Evolutionary conservation across 2,888 invertebrate genomes (phyloP).

Genomic region (Heteropelma amictum): DNA sequence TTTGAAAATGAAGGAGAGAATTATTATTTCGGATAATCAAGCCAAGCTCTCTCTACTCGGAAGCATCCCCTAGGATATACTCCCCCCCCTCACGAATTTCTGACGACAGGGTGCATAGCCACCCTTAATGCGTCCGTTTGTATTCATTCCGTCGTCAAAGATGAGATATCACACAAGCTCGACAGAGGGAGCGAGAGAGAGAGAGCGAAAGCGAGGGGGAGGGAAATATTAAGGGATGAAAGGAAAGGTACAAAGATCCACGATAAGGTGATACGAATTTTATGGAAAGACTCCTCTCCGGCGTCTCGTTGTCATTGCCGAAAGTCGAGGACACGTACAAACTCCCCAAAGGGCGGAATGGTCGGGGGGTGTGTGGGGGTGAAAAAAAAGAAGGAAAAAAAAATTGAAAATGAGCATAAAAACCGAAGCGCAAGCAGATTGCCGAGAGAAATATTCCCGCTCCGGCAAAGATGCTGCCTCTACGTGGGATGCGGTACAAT

Average conservation of each 20-base stretch:
- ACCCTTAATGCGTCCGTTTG: constrained; percentile 67
- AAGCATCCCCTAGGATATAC: not conserved
- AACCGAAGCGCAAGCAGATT: constrained; percentile 76
- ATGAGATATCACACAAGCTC: constrained; percentile 40
- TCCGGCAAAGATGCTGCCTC: constrained; percentile 65
- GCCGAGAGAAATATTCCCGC: constrained; percentile 75
- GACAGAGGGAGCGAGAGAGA: not conserved
- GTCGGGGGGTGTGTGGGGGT: constrained; percentile 33
- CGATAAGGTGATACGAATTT: constrained; percentile 74
- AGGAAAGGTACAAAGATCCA: constrained; percentile 45
- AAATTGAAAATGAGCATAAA: constrained; percentile 78
- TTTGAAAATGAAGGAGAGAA: too few species aligned
- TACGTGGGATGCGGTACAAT: constrained; percentile 70
- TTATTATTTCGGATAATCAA: too few species aligned
- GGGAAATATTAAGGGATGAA: constrained; percentile 37
- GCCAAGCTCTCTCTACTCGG: constrained; percentile 9
- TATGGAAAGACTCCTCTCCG: constrained; percentile 66
- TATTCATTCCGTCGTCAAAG: constrained; percentile 71
- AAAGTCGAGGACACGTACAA: not conserved
- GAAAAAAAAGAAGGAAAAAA: constrained; percentile 73
- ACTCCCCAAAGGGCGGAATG: constrained; percentile 29
- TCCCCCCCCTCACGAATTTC: not conserved
- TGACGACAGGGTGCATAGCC: constrained; percentile 9
- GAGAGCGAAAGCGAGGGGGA: constrained; percentile 29
- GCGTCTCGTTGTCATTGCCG: constrained; percentile 60